Conservation (phyloP, 2,888 invertebrate species). For the Alcis repandata region DNA sequence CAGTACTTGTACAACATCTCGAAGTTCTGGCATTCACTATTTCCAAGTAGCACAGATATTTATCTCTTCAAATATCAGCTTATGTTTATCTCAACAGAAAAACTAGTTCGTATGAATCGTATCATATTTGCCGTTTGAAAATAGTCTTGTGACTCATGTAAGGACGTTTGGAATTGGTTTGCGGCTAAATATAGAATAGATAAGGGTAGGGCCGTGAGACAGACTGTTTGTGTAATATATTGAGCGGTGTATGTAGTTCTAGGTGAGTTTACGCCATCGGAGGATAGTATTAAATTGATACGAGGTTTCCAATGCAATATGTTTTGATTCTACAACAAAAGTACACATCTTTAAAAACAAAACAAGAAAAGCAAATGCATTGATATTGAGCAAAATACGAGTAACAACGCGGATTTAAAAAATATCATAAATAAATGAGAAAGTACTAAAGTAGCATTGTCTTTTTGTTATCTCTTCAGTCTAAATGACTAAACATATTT, state of each 20-base stretch:
- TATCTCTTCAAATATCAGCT: conserved; percentile 1
- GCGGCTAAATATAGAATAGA: conserved; percentile 26
- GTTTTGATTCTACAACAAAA: too few relatives aligned
- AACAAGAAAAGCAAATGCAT: too few relatives aligned
- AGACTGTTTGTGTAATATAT: background rate
- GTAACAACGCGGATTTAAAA: too few relatives aligned
- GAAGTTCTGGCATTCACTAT: background rate
- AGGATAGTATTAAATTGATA: too few relatives aligned
- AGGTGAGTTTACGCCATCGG: background rate
- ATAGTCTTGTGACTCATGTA: conserved; percentile 21
- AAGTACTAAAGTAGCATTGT: too few relatives aligned
- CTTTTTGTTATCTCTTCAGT: too few relatives aligned
- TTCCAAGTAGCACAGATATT: background rate
- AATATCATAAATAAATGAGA: too few relatives aligned
- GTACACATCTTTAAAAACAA: too few relatives aligned
- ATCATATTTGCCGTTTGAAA: background rate
- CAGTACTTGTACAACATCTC: too few relatives aligned
- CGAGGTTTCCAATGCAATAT: too few relatives aligned
- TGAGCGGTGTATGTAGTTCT: background rate
- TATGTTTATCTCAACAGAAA: background rate
- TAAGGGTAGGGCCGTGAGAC: conserved; percentile 19
- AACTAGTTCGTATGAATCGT: conserved; percentile 6
- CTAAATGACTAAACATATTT: too few relatives aligned
- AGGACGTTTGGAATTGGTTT: conserved; percentile 19
- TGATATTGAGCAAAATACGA: too few relatives aligned